phyloP scores from a whole-genome alignment of 2,797 vertebrate species.

The Nannoperca australis region DNA sequence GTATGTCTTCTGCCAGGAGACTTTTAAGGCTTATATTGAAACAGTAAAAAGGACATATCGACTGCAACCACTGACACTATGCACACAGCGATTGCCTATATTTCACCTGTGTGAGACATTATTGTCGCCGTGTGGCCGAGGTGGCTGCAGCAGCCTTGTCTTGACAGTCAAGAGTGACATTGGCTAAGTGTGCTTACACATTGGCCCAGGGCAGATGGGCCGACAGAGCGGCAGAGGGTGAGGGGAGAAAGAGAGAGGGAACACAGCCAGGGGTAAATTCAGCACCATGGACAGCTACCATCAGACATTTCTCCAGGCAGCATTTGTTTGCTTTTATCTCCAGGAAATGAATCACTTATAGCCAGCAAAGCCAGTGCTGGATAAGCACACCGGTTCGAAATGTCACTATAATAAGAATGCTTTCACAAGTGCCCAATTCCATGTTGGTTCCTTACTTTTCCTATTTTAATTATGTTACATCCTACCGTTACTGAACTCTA shows the following conservation, averaged over 20 bases:
- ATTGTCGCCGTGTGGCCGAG: constrained; percentile 32
- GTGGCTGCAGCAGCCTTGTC: constrained; percentile 46
- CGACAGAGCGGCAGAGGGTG: constrained; percentile 25
- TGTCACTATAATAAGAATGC: constrained; percentile 38
- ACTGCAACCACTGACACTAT: constrained; percentile 58
- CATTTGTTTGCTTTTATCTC: constrained; percentile 72
- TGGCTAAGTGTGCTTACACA: constrained; percentile 62
- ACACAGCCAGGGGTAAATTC: constrained; percentile 57
- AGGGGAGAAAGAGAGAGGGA: constrained; percentile 1
- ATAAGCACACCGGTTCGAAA: constrained; percentile 50
- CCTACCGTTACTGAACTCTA: not conserved
- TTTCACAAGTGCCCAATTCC: not conserved
- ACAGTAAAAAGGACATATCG: constrained; percentile 74
- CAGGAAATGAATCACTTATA: constrained; percentile 64
- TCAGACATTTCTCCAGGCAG: constrained; percentile 56
- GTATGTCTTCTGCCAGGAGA: constrained; percentile 59
- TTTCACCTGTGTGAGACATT: constrained; percentile 70
- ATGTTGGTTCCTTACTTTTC: not conserved
- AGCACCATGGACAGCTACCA: constrained; percentile 67
- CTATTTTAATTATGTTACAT: not conserved
- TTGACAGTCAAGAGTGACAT: constrained; percentile 71
- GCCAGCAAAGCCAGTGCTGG: constrained; percentile 29
- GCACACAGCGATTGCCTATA: constrained; percentile 67
- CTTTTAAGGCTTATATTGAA: constrained; percentile 64
- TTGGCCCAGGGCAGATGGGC: constrained; percentile 58